A percentile compares a stretch with the other conserved stretches of the same genome.
Evolutionary conservation across 2,113 vertebrate genomes (phyloP).

Genomic region (Oxygymnocypris stewartii): DNA sequence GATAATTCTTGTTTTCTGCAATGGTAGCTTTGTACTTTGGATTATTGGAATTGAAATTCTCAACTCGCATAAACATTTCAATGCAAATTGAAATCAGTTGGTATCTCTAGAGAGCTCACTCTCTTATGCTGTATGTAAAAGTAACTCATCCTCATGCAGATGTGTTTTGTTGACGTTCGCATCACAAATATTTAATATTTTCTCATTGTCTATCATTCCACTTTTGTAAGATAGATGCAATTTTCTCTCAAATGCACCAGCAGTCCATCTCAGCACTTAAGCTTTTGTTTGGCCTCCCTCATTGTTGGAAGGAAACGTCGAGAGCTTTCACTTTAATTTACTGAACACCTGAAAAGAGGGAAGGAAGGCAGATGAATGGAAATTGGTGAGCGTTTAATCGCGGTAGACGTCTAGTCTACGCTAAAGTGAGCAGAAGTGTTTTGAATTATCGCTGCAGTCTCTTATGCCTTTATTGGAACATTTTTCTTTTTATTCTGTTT

Average conservation of each 20-base stretch:
- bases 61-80: neutral
- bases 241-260: slow-evolving; percentile 17
- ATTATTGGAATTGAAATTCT: neutral
- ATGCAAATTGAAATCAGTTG: neutral
- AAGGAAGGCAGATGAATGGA: slow-evolving; percentile 19
- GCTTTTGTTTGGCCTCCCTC: slow-evolving; percentile 21
- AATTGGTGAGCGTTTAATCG: slow-evolving; percentile 5
- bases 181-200: neutral
- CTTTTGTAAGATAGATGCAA: slow-evolving; percentile 27
- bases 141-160: neutral
- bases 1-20: neutral
- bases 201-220: slow-evolving; percentile 5
- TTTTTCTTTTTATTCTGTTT: neutral
- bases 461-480: neutral
- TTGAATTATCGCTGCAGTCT: neutral
- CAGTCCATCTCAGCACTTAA: slow-evolving; percentile 37
- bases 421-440: neutral
- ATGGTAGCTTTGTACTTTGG: neutral
- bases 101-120: neutral
- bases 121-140: neutral
- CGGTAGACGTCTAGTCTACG: neutral
- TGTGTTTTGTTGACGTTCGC: neutral
- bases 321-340: slow-evolving; percentile 35
- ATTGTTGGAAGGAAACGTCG: slow-evolving; percentile 14
- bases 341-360: slow-evolving; percentile 2